A percentile compares a stretch with the other conserved stretches of the same genome.
Conservation (phyloP, 2,797 vertebrate species). For the Anableps anableps region DNA sequence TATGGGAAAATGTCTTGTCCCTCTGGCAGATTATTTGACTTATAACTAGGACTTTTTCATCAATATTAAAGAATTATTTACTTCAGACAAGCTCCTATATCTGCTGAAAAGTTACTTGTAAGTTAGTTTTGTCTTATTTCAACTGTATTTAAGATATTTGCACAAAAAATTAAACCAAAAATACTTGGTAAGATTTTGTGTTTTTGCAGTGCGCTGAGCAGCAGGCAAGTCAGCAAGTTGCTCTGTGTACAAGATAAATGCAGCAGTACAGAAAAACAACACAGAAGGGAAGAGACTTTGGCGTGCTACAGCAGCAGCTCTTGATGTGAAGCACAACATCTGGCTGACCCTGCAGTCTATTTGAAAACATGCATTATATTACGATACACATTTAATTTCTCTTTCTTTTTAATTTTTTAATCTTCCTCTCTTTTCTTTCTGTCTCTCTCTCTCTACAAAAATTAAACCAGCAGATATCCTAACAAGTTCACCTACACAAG, state of each 20-base stretch:
- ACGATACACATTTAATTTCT: neutral
- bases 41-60: no score
- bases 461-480: neutral
- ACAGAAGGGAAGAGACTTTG: neutral
- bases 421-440: neutral
- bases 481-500: neutral
- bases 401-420: neutral
- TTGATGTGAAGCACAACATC: neutral
- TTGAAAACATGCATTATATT: neutral
- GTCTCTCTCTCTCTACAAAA: neutral
- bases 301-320: neutral
- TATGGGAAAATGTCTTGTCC: no score
- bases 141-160: no score
- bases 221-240: neutral
- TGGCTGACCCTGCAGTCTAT: neutral
- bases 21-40: no score
- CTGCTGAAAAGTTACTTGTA: no score
- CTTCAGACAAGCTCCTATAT: no score
- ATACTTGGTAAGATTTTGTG: no score
- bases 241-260: neutral
- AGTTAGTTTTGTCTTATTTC: no score
- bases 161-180: no score
- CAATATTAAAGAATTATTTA: no score
- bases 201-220: no score
- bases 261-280: neutral